These are phyloP conservation scores for Philereme transversata DNA, from an alignment of 2,888 invertebrate genomes.

Conservation along the genomic window DNA sequence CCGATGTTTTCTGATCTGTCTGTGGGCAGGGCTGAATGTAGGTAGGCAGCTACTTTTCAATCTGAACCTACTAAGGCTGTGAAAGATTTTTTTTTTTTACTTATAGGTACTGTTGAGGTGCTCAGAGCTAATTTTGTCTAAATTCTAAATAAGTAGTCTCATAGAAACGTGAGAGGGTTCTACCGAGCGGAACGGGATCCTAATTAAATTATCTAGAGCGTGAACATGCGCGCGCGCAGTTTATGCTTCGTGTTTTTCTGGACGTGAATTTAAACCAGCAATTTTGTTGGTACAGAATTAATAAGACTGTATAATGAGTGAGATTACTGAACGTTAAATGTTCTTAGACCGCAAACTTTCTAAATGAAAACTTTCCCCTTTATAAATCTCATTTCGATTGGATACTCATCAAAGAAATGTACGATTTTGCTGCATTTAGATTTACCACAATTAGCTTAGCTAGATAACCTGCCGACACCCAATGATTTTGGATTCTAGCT, in stretches of 20 bases:
- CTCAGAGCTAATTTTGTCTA: slow-evolving; percentile 13
- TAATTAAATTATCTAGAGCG: slow-evolving; percentile 81
- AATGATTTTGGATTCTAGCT: too few relatives aligned
- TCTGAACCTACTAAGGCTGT: too few relatives aligned
- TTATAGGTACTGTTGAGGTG: too few relatives aligned
- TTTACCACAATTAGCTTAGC: too few relatives aligned
- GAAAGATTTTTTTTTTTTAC: too few relatives aligned
- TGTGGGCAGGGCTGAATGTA: too few relatives aligned
- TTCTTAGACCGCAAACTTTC: slow-evolving; percentile 29
- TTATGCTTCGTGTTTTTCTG: slow-evolving; percentile 59
- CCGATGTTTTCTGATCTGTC: too few relatives aligned
- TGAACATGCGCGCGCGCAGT: slow-evolving; percentile 64
- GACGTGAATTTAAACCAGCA: slow-evolving; percentile 52
- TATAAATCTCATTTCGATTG: too few relatives aligned
- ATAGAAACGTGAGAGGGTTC: slow-evolving; percentile 70
- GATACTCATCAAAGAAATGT: too few relatives aligned
- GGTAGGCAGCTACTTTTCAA: too few relatives aligned
- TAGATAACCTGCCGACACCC: too few relatives aligned
- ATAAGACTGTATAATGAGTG: slow-evolving; percentile 33
- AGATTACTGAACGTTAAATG: slow-evolving; percentile 29
- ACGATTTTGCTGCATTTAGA: too few relatives aligned
- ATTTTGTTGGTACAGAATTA: slow-evolving; percentile 47
- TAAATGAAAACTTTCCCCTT: slow-evolving; percentile 10
- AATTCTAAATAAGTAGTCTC: slow-evolving; percentile 55
- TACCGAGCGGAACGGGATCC: slow-evolving; percentile 74